Conservation (phyloP, 2,797 vertebrate genomes). For the Thripadectes ignobilis region DNA sequence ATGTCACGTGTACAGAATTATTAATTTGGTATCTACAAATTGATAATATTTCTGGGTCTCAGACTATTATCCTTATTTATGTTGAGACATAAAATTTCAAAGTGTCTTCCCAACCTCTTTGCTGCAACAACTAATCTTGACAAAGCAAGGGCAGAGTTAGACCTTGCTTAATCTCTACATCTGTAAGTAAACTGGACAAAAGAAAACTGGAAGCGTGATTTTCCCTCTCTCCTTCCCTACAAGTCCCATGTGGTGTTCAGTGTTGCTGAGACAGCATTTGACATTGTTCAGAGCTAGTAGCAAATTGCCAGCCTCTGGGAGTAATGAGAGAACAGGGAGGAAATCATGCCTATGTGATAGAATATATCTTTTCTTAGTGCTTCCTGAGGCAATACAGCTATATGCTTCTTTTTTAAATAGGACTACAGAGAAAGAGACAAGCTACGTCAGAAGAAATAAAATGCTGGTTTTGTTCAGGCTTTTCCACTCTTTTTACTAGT, state of each 20-base stretch:
- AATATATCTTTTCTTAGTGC: not conserved
- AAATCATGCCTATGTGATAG: not conserved
- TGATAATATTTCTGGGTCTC: not conserved
- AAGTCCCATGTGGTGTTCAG: not conserved
- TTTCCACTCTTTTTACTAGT: not conserved
- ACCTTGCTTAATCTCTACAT: not conserved
- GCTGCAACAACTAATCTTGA: not conserved
- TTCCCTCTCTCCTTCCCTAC: not conserved
- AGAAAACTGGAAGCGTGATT: not conserved
- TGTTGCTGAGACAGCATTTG: conserved; percentile 28
- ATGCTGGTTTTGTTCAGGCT: not conserved
- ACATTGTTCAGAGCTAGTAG: not conserved
- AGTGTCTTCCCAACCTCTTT: not conserved
- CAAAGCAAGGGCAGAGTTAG: not conserved
- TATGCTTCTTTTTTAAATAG: not conserved
- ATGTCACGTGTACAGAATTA: not conserved
- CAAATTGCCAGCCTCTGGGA: not conserved
- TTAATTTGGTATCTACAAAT: not conserved
- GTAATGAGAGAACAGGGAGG: not conserved
- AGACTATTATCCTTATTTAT: not conserved
- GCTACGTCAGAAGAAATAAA: not conserved
- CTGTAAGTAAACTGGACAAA: not conserved
- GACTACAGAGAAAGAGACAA: not conserved
- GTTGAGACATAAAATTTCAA: not conserved
- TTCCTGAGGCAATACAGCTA: conserved; percentile 2